Percentiles rank a stretch among this genome's conserved stretches.
Evolutionary conservation across 2,113 vertebrate genomes (phyloP).

Genomic region (Platanista minor): DNA sequence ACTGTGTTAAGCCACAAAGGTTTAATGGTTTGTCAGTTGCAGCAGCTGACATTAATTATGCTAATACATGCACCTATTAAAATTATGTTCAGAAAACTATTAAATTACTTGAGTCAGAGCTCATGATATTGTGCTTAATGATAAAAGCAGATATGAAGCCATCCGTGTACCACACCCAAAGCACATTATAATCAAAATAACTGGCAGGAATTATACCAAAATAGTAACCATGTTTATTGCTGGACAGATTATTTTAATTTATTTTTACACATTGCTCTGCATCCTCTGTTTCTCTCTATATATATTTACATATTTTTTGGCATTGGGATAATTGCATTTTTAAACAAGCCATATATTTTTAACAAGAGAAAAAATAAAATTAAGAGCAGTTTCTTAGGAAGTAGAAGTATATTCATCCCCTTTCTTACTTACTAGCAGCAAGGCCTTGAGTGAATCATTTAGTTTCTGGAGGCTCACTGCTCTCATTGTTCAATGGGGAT

Average conservation of each 20-base stretch:
- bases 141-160: background rate
- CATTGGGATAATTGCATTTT: too few relatives aligned
- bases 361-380: background rate
- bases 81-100: background rate
- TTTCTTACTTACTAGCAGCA: background rate
- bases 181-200: background rate
- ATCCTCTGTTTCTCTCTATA: background rate
- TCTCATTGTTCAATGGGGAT: background rate
- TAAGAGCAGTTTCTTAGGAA: background rate
- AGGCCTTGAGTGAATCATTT: background rate
- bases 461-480: background rate
- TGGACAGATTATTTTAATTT: background rate
- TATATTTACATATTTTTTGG: too few relatives aligned
- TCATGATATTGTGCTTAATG: background rate
- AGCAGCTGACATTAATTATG: background rate
- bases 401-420: background rate
- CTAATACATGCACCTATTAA: background rate
- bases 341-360: background rate
- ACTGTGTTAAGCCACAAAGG: background rate
- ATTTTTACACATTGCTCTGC: background rate
- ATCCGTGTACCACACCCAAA: background rate
- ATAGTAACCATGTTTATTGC: background rate
- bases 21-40: background rate
- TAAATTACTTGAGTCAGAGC: background rate
- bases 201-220: background rate